Evolutionary conservation across 2,797 vertebrate genomes (phyloP), one percentile per base, ranked within the genome.

Genomic region (Phrynocephalus vlangalii): DNA sequence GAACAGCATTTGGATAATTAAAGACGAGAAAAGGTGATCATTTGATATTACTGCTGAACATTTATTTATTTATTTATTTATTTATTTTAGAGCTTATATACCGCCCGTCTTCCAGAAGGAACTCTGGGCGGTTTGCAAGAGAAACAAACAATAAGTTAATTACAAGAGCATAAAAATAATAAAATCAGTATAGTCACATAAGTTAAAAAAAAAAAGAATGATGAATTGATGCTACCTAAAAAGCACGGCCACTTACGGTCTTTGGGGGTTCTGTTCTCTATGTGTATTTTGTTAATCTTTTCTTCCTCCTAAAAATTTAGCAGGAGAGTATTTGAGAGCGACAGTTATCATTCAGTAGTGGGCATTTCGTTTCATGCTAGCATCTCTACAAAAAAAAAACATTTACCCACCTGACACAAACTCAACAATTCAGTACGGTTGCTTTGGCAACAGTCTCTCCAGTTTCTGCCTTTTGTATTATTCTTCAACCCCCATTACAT

Each of bases 241-340:
- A 89, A n/a, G 78, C 71, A 50, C 0, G 0, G 93, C 94, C 93
- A 97, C 98, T 98, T 96, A 99, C 99, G 96, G 93, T 98, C 96
- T 86, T 98, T 97, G 70, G 94, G 96, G 91, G 96, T 95, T 94
- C 97, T 97, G 87, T 95, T 96, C 95, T 98, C 96, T 85, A 98
- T 94, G 88, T 94, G 97, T 91, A 98, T 94, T 93, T 97, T 98
- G 94, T 97, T 98, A 90, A 97, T 97, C 95, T 95, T 98, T 95
- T 98, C 98, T 97, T 99, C 98, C 97, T 99, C 96, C 96, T 96
- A 92, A 92, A 96, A 94, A 91, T 80, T 92, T 88, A 93, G 91
- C 91, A 83, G 96, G 89, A 95, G 79, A 90, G 87, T 93, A 95
- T 95, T 91, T 91, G 86, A 91, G 82, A 89, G 82, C 24, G 71